Conservation (phyloP, 1,140 invertebrate genomes). For the Drosophila bipectinata region DNA sequence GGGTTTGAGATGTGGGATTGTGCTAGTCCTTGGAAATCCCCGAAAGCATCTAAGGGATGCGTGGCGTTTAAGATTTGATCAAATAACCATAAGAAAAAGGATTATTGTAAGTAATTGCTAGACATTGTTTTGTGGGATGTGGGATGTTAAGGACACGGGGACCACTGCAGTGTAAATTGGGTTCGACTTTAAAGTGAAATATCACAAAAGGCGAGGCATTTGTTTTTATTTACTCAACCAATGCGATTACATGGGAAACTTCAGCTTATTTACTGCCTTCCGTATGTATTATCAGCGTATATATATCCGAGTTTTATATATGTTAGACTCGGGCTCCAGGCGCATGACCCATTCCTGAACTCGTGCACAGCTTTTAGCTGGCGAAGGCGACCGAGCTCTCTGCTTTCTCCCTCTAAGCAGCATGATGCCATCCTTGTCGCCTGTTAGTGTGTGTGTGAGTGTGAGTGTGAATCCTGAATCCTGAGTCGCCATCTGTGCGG, state of each 20-base stretch:
- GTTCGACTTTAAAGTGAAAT: slow-evolving; percentile 55
- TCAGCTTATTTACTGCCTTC: slow-evolving; percentile 55
- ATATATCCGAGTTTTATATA: slow-evolving; percentile 44
- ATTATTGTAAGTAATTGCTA: slow-evolving; percentile 81
- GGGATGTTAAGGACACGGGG: slow-evolving; percentile 24
- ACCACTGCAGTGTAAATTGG: slow-evolving; percentile 17
- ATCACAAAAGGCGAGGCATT: slow-evolving; percentile 35
- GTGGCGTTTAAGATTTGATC: slow-evolving; percentile 67
- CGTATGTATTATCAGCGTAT: slow-evolving; percentile 44
- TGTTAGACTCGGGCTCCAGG: slow-evolving; percentile 61
- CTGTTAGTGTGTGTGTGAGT: slow-evolving; percentile 19
- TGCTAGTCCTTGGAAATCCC: slow-evolving; percentile 18
- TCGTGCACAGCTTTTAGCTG: slow-evolving; percentile 56
- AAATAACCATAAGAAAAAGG: slow-evolving; percentile 69
- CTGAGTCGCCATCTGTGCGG: slow-evolving; percentile 20
- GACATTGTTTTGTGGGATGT: slow-evolving; percentile 57
- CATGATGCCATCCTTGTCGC: slow-evolving; percentile 70
- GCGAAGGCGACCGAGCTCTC: slow-evolving; percentile 65
- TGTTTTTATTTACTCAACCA: slow-evolving; percentile 68
- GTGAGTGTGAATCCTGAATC: slow-evolving; percentile 7
- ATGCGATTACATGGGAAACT: slow-evolving; percentile 24
- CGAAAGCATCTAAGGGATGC: slow-evolving; percentile 44
- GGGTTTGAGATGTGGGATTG: slow-evolving; percentile 45
- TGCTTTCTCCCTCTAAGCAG: slow-evolving; percentile 59
- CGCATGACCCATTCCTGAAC: slow-evolving; percentile 83